Percentiles rank a stretch among this genome's conserved stretches.
Conservation (phyloP, 1,140 invertebrate genomes). For the Drosophila chauvacae region DNA sequence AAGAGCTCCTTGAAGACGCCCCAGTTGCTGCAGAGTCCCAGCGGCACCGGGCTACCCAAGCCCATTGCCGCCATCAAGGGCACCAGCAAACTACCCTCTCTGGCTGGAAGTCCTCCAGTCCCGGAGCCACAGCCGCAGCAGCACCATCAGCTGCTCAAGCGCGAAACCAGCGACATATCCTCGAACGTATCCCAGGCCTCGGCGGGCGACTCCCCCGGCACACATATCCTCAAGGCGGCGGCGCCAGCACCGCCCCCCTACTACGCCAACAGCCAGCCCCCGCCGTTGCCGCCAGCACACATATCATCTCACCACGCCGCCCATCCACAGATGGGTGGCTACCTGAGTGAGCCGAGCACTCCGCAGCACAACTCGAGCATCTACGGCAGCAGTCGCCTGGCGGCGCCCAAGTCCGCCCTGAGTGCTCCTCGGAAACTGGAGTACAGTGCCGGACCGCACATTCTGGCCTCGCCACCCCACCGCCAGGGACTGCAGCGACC, state of each 20-base stretch:
- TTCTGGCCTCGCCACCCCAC: constrained; percentile 85
- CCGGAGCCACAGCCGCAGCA: constrained; percentile 4
- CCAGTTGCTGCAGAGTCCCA: constrained; percentile 68
- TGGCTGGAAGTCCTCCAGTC: constrained; percentile 60
- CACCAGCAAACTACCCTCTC: constrained; percentile 88
- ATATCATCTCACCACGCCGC: constrained; percentile 46
- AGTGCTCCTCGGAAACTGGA: constrained; percentile 67
- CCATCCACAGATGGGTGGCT: constrained; percentile 31
- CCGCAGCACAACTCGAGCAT: constrained; percentile 58
- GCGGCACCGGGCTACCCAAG: constrained; percentile 92
- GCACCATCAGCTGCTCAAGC: constrained; percentile 54
- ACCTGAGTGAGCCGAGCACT: constrained; percentile 70
- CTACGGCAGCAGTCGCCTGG: constrained; percentile 66
- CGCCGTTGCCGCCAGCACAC: constrained; percentile 36
- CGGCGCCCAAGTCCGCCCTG: constrained; percentile 60
- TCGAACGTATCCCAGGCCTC: constrained; percentile 75
- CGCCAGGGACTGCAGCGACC: constrained; percentile 83
- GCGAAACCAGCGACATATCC: constrained; percentile 82
- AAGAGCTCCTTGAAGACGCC: constrained; percentile 76
- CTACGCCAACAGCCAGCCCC: constrained; percentile 60
- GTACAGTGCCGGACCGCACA: constrained; percentile 75
- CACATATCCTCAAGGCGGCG: constrained; percentile 77
- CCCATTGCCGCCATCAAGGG: constrained; percentile 95
- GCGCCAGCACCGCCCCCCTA: constrained; percentile 54
- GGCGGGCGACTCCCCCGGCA: constrained; percentile 25